phyloP scores from a whole-genome alignment of 2,888 invertebrate species.

The Laothoe populi region DNA sequence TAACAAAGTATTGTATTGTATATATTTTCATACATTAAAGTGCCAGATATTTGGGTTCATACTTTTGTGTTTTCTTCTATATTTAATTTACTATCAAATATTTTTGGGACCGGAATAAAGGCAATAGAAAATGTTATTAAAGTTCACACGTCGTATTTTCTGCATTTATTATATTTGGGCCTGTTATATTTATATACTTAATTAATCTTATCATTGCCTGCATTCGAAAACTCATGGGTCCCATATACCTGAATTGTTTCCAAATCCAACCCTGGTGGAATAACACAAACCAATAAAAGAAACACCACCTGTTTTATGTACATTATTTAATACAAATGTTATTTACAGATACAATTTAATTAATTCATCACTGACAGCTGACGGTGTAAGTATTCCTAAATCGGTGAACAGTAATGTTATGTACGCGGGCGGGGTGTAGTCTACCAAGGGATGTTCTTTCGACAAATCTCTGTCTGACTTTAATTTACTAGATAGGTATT shows the following conservation, averaged over 20 bases:
- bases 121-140: not conserved
- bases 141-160: not conserved
- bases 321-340: conserved; percentile 39
- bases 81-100: no score
- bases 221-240: not conserved
- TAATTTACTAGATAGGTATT: conserved; percentile 84
- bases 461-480: conserved; percentile 68
- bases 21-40: conserved; percentile 66
- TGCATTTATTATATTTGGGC: not conserved
- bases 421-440: conserved; percentile 98
- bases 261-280: not conserved
- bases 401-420: conserved; percentile 97
- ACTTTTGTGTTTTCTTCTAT: conserved; percentile 28
- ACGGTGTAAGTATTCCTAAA: conserved; percentile 97
- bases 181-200: no score
- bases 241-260: not conserved
- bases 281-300: not conserved
- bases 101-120: not conserved
- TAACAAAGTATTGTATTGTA: conserved; percentile 29
- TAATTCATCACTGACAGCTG: conserved; percentile 98
- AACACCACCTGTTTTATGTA: conserved; percentile 24
- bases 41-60: conserved; percentile 69
- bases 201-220: not conserved
- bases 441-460: conserved; percentile 94
- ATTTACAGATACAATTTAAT: conserved; percentile 96